Evolutionary conservation across 2,888 invertebrate species (phyloP).

Genomic region (Uropetala carovei): DNA sequence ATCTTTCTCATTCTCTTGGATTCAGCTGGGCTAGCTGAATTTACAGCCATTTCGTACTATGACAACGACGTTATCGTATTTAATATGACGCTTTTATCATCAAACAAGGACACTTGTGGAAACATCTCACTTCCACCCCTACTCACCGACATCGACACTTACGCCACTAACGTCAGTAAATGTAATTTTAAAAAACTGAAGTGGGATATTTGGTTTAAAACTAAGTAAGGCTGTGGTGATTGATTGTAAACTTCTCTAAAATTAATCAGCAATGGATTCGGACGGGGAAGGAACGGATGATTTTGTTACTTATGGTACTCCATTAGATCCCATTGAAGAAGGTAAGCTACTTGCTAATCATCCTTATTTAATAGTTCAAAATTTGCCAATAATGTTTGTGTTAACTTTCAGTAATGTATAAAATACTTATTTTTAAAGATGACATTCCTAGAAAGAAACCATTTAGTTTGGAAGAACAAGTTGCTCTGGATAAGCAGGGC

Average conservation of each 20-base stretch:
- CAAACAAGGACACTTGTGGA: conserved; percentile 57
- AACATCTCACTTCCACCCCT: conserved; percentile 29
- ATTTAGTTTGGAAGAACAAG: conserved; percentile 88
- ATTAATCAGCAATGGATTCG: background rate
- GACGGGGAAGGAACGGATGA: conserved; percentile 79
- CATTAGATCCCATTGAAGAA: conserved; percentile 89
- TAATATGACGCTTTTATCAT: conserved; percentile 41
- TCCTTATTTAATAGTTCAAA: conserved; percentile 37
- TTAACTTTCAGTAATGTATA: conserved; percentile 17
- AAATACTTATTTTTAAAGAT: conserved; percentile 77
- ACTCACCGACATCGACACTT: conserved; percentile 9
- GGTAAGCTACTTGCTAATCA: conserved; percentile 77
- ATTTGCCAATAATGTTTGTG: conserved; percentile 37
- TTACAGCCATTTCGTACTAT: conserved; percentile 51
- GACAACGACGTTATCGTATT: background rate
- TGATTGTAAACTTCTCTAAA: background rate
- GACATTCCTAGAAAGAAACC: conserved; percentile 88
- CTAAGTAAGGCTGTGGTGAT: background rate
- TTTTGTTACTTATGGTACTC: conserved; percentile 86
- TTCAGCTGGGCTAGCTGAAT: conserved; percentile 65
- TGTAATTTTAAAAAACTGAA: background rate
- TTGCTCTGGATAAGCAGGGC: conserved; percentile 92
- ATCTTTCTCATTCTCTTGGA: conserved; percentile 67
- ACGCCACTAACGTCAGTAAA: background rate
- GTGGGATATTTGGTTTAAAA: background rate